phyloP scores from a whole-genome alignment of 2,113 vertebrate genomes.

The Prionailurus bengalensis region DNA sequence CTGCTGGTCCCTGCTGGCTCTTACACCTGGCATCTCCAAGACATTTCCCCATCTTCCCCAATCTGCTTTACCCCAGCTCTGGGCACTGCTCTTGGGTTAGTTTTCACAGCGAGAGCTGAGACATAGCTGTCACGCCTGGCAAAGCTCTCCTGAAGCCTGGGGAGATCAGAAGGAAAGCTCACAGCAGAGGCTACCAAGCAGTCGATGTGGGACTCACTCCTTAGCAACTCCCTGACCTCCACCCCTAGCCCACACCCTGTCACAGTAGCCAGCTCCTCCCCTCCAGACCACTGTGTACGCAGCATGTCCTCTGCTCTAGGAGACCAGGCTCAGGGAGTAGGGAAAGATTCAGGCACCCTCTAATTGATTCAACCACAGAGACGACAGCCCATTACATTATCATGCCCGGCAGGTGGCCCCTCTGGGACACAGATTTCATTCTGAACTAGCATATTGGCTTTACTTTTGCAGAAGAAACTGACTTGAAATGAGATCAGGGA shows the following conservation, averaged over 20 bases:
- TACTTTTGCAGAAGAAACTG: not conserved
- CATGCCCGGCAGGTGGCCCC: not conserved
- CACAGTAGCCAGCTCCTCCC: not conserved
- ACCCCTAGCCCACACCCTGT: not conserved
- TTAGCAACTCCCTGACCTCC: not conserved
- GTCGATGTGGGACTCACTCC: not conserved
- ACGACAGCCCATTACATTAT: not conserved
- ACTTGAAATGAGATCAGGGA: not conserved
- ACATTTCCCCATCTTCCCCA: not conserved
- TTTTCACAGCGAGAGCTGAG: not conserved
- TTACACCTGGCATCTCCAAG: not conserved
- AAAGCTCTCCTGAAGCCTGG: not conserved
- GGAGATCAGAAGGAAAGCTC: not conserved
- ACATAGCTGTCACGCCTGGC: not conserved
- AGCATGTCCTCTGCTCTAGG: not conserved
- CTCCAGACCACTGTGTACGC: not conserved
- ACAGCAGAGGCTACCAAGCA: not conserved
- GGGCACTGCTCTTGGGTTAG: not conserved
- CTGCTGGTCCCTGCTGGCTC: not conserved
- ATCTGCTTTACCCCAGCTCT: not conserved
- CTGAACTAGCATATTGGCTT: not conserved
- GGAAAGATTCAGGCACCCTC: not conserved
- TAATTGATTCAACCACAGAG: not conserved
- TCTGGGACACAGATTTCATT: not conserved
- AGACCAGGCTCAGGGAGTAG: not conserved